phyloP scores from a whole-genome alignment of 2,113 vertebrate species.

The Muntiacus reevesi region DNA sequence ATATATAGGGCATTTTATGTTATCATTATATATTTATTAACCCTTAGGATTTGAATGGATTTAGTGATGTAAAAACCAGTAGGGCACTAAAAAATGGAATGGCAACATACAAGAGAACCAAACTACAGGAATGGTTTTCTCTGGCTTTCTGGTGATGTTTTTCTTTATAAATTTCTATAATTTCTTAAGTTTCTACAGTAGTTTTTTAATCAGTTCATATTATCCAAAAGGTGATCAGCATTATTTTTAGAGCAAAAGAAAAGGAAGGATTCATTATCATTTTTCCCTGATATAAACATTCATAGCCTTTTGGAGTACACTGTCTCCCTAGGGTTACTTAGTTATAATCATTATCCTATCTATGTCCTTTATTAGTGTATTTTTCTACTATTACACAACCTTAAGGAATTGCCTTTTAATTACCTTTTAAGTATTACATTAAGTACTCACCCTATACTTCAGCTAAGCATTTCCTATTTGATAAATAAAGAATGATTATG shows the following conservation, averaged over 20 bases:
- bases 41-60: neutral
- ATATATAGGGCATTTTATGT: neutral
- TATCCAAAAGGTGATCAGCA: neutral
- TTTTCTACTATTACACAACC: neutral
- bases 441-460: neutral
- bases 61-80: neutral
- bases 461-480: neutral
- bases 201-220: neutral
- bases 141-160: neutral
- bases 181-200: neutral
- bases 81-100: neutral
- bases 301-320: neutral
- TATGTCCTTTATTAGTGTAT: neutral
- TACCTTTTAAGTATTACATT: neutral
- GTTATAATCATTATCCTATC: neutral
- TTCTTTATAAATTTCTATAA: neutral
- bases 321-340: neutral
- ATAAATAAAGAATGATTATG: neutral
- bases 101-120: neutral
- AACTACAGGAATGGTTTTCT: neutral
- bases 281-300: neutral
- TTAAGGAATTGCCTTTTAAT: neutral
- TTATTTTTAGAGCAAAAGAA: neutral
- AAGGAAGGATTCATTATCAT: neutral
- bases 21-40: neutral